Conservation (phyloP, 1,140 invertebrate species). For the Scylla paramamosain region DNA sequence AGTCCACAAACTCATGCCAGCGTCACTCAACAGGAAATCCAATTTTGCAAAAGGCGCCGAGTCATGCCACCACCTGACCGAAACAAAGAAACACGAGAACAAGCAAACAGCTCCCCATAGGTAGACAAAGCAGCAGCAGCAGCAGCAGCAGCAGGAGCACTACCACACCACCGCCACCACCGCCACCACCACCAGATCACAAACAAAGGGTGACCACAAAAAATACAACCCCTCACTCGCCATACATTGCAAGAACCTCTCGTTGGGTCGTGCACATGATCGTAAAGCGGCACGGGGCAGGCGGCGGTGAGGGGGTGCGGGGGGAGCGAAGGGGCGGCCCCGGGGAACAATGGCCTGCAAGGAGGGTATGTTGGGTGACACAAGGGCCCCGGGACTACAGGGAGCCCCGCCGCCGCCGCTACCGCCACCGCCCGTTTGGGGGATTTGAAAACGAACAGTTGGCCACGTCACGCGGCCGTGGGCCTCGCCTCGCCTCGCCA, state of each 20-base stretch:
- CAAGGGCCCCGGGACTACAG: background rate
- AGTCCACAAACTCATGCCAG: background rate
- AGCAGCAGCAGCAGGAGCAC: constrained; percentile 21
- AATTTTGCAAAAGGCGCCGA: background rate
- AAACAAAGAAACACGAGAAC: background rate
- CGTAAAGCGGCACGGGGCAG: background rate
- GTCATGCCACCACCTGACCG: constrained; percentile 61
- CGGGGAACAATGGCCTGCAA: background rate
- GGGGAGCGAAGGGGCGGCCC: background rate
- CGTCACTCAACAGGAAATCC: background rate
- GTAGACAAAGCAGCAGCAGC: constrained; percentile 60
- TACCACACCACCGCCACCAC: constrained; percentile 53
- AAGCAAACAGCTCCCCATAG: constrained; percentile 33
- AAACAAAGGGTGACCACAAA: constrained; percentile 65
- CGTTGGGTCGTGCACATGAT: background rate
- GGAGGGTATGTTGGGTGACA: background rate
- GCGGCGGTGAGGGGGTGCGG: background rate
- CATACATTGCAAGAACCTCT: background rate
- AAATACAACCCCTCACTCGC: constrained; percentile 10
- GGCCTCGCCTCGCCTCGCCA: constrained; percentile 23
- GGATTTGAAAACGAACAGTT: constrained; percentile 42
- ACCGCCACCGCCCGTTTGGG: constrained; percentile 24
- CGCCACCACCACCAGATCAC: constrained; percentile 52
- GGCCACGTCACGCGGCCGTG: constrained; percentile 18
- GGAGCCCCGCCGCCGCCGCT: background rate